Evolutionary conservation across 2,113 vertebrate species (phyloP).

Genomic region (Sprattus sprattus): DNA sequence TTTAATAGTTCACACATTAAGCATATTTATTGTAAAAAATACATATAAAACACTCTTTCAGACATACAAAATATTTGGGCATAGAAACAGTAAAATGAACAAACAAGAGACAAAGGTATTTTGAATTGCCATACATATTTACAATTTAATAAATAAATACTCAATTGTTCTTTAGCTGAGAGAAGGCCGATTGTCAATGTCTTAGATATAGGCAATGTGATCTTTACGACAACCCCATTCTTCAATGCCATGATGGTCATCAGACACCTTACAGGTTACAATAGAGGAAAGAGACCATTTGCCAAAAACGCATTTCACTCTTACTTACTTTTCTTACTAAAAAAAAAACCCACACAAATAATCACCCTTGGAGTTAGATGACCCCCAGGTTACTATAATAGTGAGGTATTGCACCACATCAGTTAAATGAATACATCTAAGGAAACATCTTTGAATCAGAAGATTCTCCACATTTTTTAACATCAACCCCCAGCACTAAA

Average conservation of each 20-base stretch:
- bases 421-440: conserved; percentile 46
- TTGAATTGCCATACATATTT: conserved; percentile 74
- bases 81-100: conserved; percentile 76
- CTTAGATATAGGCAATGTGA: conserved; percentile 43
- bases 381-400: conserved; percentile 57
- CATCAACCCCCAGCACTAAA: conserved; percentile 52
- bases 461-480: conserved; percentile 50
- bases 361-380: conserved; percentile 46
- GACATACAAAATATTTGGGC: conserved; percentile 77
- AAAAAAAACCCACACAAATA: conserved; percentile 46
- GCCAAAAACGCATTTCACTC: conserved; percentile 39
- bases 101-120: conserved; percentile 69
- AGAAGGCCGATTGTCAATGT: conserved; percentile 69
- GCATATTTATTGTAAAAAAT: conserved; percentile 83
- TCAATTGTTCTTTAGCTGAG: conserved; percentile 67
- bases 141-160: conserved; percentile 81
- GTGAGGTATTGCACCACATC: conserved; percentile 70
- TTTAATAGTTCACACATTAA: conserved; percentile 59
- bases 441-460: conserved; percentile 43
- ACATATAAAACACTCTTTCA: conserved; percentile 79
- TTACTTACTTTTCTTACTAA: not conserved
- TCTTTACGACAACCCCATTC: not conserved
- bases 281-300: conserved; percentile 16
- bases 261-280: conserved; percentile 41
- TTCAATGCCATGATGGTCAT: conserved; percentile 13